Evolutionary conservation across 1,140 invertebrate species (phyloP), one percentile per base, ranked within the genome.

Genomic region (Caenorhabditis brenneri): DNA sequence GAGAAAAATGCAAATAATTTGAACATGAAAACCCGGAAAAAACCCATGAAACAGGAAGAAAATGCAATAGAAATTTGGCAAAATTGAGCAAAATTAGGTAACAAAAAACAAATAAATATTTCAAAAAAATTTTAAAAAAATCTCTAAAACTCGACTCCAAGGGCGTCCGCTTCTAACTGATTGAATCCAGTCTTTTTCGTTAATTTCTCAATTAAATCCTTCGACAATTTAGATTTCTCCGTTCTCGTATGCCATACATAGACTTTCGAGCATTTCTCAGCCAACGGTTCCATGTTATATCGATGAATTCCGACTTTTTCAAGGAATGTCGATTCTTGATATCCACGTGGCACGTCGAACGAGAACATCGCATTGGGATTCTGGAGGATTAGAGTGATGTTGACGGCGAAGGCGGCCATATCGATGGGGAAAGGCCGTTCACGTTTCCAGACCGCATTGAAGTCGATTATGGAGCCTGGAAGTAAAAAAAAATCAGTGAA

Each of bases 321-420:
- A 5, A 90, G 84, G 80, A 90, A 91, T 36, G 78, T 49, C 6
- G 60, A 82, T 69, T 88, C 89, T 87, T 90, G 88, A 88, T 87
- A 91, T 33, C 89, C 89, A 36, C 87, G 79, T 36, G 90, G 87
- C 39, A 88, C 86, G 27, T 87, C 48, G 80, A 88, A 90, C 12
- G 80, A 81, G 83, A 90, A 90, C 22, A 74, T 58, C 33, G 84
- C 90, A 6, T 87, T 58, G 15, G 83, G 55, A 84, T 91, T 55
- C 2, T 85, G 74, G 15, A 86, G 42, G n/a, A 90, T 84, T 9
- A 90, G 65, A n/a, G 86, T 82, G 31, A 90, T 82, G 79, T 90
- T 91, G 10, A 90, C 84, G 16, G 89, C 89, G 85, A 90, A 90
- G 0, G 87, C 88, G 51, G 89, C 89, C 90, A 90, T 91, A 65